These are phyloP conservation scores for Andrena praecox DNA, from an alignment of 2,888 invertebrate genomes.

Conservation along the genomic window DNA sequence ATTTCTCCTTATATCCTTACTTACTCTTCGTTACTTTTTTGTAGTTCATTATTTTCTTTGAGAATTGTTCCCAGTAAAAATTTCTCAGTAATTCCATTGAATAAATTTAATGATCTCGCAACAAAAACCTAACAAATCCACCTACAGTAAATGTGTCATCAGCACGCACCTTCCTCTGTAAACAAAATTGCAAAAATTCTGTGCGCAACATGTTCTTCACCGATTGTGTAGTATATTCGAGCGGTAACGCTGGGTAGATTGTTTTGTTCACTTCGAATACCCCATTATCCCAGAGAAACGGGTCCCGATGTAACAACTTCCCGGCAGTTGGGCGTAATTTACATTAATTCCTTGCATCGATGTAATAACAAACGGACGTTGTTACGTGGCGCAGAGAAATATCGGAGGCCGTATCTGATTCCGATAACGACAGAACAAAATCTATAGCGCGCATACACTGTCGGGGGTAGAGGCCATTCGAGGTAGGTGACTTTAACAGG, in stretches of 20 bases:
- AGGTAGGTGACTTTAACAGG: background rate
- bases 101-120: too few species aligned
- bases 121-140: too few species aligned
- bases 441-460: background rate
- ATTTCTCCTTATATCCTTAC: too few species aligned
- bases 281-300: background rate
- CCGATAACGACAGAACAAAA: background rate
- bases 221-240: too few species aligned
- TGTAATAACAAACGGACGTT: conserved; percentile 4
- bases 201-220: too few species aligned
- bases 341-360: conserved; percentile 1
- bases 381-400: background rate
- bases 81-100: too few species aligned
- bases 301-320: background rate
- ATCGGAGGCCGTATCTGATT: background rate
- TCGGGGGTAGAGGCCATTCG: background rate
- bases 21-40: too few species aligned
- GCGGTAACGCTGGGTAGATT: background rate
- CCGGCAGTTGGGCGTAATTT: conserved; percentile 2
- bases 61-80: too few species aligned
- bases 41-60: too few species aligned
- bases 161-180: too few species aligned
- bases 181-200: too few species aligned
- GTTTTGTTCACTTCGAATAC: background rate
- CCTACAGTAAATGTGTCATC: too few species aligned